Conservation (phyloP, 2,888 invertebrate species). For the Entomobrya multifasciata region DNA sequence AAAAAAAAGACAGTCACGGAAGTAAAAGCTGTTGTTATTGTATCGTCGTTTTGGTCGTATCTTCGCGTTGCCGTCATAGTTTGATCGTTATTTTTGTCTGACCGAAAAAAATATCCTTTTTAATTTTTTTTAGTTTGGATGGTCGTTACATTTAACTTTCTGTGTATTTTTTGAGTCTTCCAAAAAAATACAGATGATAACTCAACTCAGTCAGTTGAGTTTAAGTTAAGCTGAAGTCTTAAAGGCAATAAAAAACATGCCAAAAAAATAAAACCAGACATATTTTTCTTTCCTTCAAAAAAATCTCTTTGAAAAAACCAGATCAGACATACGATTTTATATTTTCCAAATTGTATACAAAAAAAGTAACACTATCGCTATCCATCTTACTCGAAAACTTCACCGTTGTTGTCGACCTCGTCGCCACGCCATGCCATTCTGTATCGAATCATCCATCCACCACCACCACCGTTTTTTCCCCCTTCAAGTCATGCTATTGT, state of each 20-base stretch:
- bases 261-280: constrained; percentile 46
- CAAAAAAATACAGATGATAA: constrained; percentile 38
- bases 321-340: too few species aligned
- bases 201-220: background rate
- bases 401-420: too few species aligned
- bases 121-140: too few species aligned
- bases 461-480: background rate
- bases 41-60: background rate
- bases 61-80: too few species aligned
- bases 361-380: constrained; percentile 14
- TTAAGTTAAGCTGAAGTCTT: too few species aligned
- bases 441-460: background rate
- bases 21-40: background rate
- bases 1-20: background rate
- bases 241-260: constrained; percentile 49
- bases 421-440: background rate
- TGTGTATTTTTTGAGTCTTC: background rate
- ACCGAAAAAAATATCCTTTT: too few species aligned
- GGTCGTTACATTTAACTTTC: too few species aligned
- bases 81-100: too few species aligned
- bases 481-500: background rate
- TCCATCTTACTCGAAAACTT: constrained; percentile 45
- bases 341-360: too few species aligned
- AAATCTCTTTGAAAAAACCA: too few species aligned
- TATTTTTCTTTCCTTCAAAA: constrained; percentile 13